A percentile compares a stretch with the other conserved stretches of the same genome.
Evolutionary conservation across 2,797 vertebrate genomes (phyloP).

Genomic region (Dendrocincla fuliginosa): DNA sequence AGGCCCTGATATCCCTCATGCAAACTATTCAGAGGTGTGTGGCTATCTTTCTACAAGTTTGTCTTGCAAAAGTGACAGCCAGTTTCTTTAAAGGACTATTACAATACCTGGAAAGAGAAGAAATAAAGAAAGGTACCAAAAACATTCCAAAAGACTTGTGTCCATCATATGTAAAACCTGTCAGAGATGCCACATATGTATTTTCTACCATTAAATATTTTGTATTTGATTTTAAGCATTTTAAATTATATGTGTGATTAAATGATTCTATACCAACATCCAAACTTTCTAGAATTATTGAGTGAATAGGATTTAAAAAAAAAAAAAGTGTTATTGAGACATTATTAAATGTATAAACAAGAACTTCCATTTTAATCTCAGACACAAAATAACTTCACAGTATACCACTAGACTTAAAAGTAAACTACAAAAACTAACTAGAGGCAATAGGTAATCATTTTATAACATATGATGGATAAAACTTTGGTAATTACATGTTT

Average conservation of each 20-base stretch:
- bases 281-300: neutral
- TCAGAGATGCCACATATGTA: neutral
- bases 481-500: neutral
- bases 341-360: neutral
- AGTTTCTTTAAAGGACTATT: neutral
- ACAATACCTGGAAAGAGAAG: neutral
- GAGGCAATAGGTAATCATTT: neutral
- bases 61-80: neutral
- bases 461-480: neutral
- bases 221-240: neutral
- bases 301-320: neutral
- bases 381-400: neutral
- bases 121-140: neutral
- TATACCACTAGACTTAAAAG: neutral
- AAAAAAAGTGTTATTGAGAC: neutral
- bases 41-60: neutral
- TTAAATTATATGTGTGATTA: neutral
- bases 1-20: neutral
- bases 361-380: neutral
- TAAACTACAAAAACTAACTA: neutral
- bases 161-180: neutral
- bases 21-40: neutral
- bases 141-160: neutral
- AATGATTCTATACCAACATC: neutral
- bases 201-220: neutral